phyloP scores from a whole-genome alignment of 2,888 invertebrate genomes.

The Encarsia formosa region DNA sequence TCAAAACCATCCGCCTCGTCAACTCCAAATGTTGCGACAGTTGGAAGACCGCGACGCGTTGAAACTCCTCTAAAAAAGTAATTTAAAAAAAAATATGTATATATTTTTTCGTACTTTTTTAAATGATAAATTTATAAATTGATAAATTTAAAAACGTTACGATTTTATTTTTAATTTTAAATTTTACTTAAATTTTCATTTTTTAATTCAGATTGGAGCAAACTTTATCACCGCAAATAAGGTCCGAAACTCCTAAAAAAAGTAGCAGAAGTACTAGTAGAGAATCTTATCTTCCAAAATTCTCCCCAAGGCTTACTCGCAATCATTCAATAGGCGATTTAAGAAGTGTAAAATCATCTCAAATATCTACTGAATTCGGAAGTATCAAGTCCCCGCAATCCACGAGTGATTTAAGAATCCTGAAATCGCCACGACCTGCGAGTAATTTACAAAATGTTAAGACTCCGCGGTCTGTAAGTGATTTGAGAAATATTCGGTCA shows the following conservation, averaged over 20 bases:
- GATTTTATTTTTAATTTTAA: not conserved
- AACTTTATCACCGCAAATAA: constrained; percentile 23
- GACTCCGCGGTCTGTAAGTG: no score
- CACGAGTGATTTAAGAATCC: no score
- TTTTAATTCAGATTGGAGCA: constrained; percentile 7
- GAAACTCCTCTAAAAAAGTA: no score
- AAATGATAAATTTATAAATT: not conserved
- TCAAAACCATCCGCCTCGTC: constrained; percentile 43
- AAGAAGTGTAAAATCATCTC: no score
- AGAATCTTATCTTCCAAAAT: constrained; percentile 17
- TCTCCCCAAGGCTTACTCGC: constrained; percentile 18
- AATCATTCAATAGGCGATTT: constrained; percentile 19
- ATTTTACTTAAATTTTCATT: not conserved
- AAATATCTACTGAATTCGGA: no score
- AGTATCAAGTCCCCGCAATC: no score
- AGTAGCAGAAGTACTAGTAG: constrained; percentile 2
- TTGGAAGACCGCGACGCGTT: no score
- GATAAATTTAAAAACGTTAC: not conserved
- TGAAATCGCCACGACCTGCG: no score
- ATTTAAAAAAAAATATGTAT: not conserved
- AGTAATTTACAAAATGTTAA: no score
- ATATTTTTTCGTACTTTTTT: no score
- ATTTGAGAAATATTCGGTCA: no score
- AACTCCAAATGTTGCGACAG: constrained; percentile 37
- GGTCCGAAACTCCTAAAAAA: constrained; percentile 9